phyloP scores from a whole-genome alignment of 2,888 invertebrate species.

The Lithophane semibrunnea region DNA sequence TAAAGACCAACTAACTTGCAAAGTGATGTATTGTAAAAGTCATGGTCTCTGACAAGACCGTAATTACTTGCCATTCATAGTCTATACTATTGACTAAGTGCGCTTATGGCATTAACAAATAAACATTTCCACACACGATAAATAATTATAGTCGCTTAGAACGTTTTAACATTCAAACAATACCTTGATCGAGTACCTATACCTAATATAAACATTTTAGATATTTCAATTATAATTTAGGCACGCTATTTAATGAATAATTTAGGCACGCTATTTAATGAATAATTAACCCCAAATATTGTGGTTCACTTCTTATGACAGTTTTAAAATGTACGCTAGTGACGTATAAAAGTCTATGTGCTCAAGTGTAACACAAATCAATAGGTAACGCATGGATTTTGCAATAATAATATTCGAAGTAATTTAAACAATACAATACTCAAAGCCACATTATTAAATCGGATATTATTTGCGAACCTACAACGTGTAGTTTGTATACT shows the following conservation, averaged over 20 bases:
- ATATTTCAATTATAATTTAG: conserved; percentile 12
- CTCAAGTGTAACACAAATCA: conserved; percentile 55
- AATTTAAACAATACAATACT: conserved; percentile 8
- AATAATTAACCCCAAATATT: background rate
- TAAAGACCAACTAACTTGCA: conserved; percentile 3
- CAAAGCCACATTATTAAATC: background rate
- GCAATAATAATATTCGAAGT: background rate
- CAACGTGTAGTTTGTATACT: background rate
- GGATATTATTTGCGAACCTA: background rate
- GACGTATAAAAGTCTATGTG: conserved; percentile 60
- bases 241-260: conserved; percentile 10
- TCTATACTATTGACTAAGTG: conserved; percentile 4
- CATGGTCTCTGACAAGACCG: conserved; percentile 21
- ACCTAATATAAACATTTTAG: background rate
- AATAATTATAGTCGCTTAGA: background rate
- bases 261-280: conserved; percentile 5
- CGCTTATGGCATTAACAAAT: conserved; percentile 10
- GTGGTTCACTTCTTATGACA: background rate
- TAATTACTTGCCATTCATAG: conserved; percentile 34
- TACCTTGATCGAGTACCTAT: background rate
- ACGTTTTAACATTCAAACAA: background rate
- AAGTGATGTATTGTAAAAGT: conserved; percentile 23
- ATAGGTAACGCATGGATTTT: conserved; percentile 33
- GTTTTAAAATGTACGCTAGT: conserved; percentile 9
- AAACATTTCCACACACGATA: background rate